These are phyloP conservation scores for Drosophila triauraria DNA, from an alignment of 1,140 invertebrate species.

Conservation along the genomic window DNA sequence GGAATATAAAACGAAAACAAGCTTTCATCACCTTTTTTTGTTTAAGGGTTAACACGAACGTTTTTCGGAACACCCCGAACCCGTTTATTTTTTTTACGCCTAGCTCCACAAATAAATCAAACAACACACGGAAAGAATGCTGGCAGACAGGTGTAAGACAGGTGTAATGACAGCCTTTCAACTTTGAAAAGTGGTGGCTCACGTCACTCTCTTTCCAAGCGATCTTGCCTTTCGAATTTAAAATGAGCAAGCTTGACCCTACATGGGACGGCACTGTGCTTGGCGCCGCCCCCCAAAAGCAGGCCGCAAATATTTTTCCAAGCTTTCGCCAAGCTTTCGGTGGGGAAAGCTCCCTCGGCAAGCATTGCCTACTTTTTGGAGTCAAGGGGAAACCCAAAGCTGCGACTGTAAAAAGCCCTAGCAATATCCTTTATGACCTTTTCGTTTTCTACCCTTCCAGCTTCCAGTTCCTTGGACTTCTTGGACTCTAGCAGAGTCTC, in stretches of 20 bases:
- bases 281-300: not conserved
- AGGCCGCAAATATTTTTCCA: not conserved
- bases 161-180: not conserved
- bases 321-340: not conserved
- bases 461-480: not conserved
- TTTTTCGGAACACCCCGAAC: not conserved
- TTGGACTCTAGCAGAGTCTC: too few species aligned
- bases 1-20: too few species aligned
- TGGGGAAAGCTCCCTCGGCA: not conserved
- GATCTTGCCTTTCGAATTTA: not conserved
- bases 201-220: not conserved
- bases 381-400: not conserved
- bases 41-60: not conserved
- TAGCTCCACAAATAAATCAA: constrained; percentile 34
- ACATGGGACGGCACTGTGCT: constrained; percentile 2
- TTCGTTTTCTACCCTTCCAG: not conserved
- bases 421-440: not conserved
- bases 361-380: constrained; percentile 6
- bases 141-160: not conserved
- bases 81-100: too few species aligned
- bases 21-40: too few species aligned
- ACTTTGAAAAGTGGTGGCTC: not conserved
- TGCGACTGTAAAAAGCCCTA: not conserved
- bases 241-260: not conserved
- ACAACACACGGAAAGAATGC: not conserved